Evolutionary conservation across 2,797 vertebrate species (phyloP).

Genomic region (Nyctibius grandis): DNA sequence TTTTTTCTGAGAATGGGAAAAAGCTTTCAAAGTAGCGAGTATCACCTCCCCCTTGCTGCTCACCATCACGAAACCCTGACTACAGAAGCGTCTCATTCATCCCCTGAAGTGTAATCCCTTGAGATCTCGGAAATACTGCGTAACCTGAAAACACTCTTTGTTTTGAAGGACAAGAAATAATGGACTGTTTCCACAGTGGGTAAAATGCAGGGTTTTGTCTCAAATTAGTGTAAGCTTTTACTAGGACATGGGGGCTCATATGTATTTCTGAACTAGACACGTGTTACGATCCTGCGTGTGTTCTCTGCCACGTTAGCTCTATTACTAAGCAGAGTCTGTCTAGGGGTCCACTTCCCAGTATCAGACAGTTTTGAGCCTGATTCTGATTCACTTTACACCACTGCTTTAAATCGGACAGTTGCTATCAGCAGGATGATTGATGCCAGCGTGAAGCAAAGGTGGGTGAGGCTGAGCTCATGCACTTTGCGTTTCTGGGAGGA

Average conservation of each 20-base stretch:
- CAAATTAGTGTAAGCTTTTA: constrained; percentile 53
- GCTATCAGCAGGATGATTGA: not conserved
- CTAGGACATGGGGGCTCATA: not conserved
- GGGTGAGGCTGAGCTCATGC: not conserved
- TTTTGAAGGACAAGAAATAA: constrained; percentile 46
- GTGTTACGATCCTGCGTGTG: not conserved
- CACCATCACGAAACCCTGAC: not conserved
- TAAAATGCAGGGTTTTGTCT: constrained; percentile 19
- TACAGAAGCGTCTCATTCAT: constrained; percentile 2
- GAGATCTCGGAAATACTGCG: constrained; percentile 21
- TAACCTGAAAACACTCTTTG: constrained; percentile 24
- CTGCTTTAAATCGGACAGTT: not conserved
- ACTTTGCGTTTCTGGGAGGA: not conserved
- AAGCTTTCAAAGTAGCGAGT: constrained; percentile 7
- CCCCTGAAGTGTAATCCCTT: constrained; percentile 10
- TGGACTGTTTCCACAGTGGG: constrained; percentile 2
- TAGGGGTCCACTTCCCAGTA: not conserved
- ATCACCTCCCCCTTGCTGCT: not conserved
- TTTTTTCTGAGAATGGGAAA: constrained; percentile 3
- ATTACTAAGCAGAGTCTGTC: not conserved
- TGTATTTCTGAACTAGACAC: constrained; percentile 19
- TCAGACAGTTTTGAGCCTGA: not conserved
- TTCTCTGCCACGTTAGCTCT: not conserved
- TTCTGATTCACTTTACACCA: not conserved
- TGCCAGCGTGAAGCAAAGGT: not conserved